These are phyloP conservation scores for Penaeus japonicus DNA, from an alignment of 1,140 invertebrate genomes.

Conservation along the genomic window DNA sequence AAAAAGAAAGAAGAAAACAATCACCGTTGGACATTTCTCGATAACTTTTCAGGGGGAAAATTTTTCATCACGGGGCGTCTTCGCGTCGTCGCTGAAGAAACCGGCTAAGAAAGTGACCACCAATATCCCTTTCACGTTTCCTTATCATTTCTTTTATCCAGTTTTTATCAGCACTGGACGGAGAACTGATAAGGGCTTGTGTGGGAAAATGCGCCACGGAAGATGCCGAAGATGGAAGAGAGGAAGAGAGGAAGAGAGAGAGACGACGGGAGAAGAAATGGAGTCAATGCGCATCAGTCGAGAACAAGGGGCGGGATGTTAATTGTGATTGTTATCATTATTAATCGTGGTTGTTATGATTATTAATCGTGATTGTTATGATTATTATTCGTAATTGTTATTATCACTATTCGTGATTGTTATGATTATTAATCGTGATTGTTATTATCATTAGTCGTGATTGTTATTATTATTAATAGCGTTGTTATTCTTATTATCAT, in stretches of 20 bases:
- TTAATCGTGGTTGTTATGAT: no score
- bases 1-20: background rate
- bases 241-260: background rate
- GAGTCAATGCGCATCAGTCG: background rate
- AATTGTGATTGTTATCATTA: no score
- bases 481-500: no score
- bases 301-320: background rate
- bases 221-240: background rate
- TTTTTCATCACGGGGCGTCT: background rate
- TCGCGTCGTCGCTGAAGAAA: no score
- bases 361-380: no score
- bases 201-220: slow-evolving; percentile 34
- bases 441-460: no score
- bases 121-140: slow-evolving; percentile 43
- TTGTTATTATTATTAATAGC: no score
- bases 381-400: background rate
- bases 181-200: slow-evolving; percentile 57
- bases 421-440: no score
- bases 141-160: slow-evolving; percentile 57
- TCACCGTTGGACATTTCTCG: background rate
- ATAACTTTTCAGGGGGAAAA: background rate
- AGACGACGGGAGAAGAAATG: background rate
- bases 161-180: slow-evolving; percentile 55
- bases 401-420: background rate
- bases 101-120: background rate